phyloP scores from a whole-genome alignment of 2,888 invertebrate species.

The Rapana venosa region DNA sequence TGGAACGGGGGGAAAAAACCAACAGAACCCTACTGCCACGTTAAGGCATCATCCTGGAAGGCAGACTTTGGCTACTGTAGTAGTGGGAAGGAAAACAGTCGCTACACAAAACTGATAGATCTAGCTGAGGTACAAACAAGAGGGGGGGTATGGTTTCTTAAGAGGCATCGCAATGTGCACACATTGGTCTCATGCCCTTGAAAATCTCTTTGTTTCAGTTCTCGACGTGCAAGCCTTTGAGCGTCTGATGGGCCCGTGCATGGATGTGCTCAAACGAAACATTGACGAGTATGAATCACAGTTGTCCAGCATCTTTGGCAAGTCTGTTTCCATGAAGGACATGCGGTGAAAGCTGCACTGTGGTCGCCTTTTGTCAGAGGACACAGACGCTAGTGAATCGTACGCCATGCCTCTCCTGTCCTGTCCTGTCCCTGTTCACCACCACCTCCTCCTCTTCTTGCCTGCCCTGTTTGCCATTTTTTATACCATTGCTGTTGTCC shows the following conservation, averaged over 20 bases:
- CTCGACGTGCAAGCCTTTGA: constrained; percentile 98
- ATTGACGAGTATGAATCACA: constrained; percentile 98
- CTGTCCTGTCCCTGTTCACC: neutral
- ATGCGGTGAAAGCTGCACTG: constrained; percentile 66
- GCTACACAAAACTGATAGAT: too few relatives aligned
- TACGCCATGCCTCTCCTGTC: neutral
- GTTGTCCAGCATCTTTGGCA: constrained; percentile 94
- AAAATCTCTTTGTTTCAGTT: constrained; percentile 80
- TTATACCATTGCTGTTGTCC: neutral
- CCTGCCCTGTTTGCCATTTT: neutral
- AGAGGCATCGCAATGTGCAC: too few relatives aligned
- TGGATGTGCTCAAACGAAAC: constrained; percentile 99
- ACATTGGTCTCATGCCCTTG: neutral
- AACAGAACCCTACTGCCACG: too few relatives aligned
- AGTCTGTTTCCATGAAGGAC: constrained; percentile 72
- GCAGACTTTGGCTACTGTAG: too few relatives aligned
- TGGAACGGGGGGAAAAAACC: too few relatives aligned
- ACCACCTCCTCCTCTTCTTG: neutral
- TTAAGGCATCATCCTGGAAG: too few relatives aligned
- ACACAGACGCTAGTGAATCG: neutral
- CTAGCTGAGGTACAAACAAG: too few relatives aligned
- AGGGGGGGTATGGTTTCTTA: too few relatives aligned
- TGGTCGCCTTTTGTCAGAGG: neutral
- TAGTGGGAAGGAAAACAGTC: too few relatives aligned
- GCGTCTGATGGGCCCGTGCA: constrained; percentile 96